Percentiles rank a stretch among this genome's conserved stretches.
Conservation (phyloP, 2,113 vertebrate genomes). For the Trogon surrucura region DNA sequence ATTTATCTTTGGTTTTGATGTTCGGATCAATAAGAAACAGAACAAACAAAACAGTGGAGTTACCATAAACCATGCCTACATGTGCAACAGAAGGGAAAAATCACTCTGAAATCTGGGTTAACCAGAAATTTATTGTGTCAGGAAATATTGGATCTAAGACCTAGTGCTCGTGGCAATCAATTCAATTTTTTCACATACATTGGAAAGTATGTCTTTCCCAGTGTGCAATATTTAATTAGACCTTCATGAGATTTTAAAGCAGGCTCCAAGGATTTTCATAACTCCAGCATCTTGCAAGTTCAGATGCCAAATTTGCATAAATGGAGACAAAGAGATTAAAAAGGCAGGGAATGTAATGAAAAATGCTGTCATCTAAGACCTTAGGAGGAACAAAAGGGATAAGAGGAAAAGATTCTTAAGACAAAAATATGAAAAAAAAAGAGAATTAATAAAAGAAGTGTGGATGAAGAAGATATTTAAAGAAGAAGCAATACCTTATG, state of each 20-base stretch:
- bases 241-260: slow-evolving; percentile 48
- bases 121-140: neutral
- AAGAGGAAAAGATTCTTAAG: neutral
- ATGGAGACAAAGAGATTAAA: slow-evolving; percentile 51
- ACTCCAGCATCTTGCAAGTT: slow-evolving; percentile 15
- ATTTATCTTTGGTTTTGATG: neutral
- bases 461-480: neutral
- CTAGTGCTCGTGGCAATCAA: neutral
- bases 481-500: neutral
- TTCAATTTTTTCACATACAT: neutral
- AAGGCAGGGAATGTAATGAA: slow-evolving; percentile 32
- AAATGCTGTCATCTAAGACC: slow-evolving; percentile 46
- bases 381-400: slow-evolving; percentile 15
- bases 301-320: slow-evolving; percentile 56
- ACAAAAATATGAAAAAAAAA: neutral
- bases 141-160: neutral
- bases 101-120: slow-evolving; percentile 4
- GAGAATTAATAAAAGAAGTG: slow-evolving; percentile 2
- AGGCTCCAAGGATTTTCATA: slow-evolving; percentile 52
- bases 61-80: neutral
- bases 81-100: neutral
- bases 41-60: neutral
- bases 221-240: slow-evolving; percentile 48
- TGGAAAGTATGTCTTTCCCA: slow-evolving; percentile 7
- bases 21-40: neutral